Base-by-base conservation (phyloP, 2,888 invertebrate species). In the Cephus rjabovi region DNA sequence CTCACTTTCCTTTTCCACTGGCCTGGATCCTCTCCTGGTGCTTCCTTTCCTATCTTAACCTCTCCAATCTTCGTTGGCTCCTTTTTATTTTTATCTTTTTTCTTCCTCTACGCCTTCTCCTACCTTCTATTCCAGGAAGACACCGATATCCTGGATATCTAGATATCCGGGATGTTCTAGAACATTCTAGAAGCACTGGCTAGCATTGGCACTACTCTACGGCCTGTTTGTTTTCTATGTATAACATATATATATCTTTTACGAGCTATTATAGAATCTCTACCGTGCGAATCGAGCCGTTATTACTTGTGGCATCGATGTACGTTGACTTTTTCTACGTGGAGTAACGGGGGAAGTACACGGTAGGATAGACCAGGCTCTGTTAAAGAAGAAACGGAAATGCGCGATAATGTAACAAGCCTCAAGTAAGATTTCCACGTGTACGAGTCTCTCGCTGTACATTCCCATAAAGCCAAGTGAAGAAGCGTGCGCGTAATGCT, bases 1-100 rank as follows among this genome's bases (percentile, higher is more conserved):
- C 79, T 86, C 87, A 90, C 90, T 90, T 90, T 90, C 90, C 88
- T 89, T 90, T 89, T 89, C 86, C 88, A 89, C 82, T 90, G 90
- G 89, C 90, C 90, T 89, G 89, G 87, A 89, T 90, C 88, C 87
- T 89, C 87, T 89, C 88, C 86, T 87, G 56, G 9, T 83, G 87
- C 87, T 88, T 87, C 87, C 85, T 88, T 88, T 89, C 85, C 81
- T 83, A 77, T 83, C 81, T 77, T 82, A 68, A 70, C 80, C 78
- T 73, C 84, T 73, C 84, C 81, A 83, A 82, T 83, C 56, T 56
- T 56, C 23, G 15, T 34, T 74, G 34, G 35, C 37, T 69, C 74
- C 15, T 12, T 70, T 71, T n/a, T 71, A 31, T 31, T 35, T 69
- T 33, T 34, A 34, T 35, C 12, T 35, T 35, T 34, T 12, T 12